Percentiles rank a stretch among this genome's conserved stretches.
These are phyloP conservation scores for Aphelinus atriplicis DNA, from an alignment of 1,140 invertebrate species.

Conservation along the genomic window DNA sequence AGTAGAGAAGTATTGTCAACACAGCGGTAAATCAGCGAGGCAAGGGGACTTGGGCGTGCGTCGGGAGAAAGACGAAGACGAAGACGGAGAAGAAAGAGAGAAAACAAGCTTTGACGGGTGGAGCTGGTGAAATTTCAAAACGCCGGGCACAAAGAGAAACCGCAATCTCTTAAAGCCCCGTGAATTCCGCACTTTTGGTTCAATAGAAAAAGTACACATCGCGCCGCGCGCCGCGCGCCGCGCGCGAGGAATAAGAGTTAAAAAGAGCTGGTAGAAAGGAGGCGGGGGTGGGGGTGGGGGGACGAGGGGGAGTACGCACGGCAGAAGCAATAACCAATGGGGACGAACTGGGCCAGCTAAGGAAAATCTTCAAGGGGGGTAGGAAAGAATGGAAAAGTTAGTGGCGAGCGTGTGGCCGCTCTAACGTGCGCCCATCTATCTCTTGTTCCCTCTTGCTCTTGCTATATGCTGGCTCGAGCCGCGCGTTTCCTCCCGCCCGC, in stretches of 20 bases:
- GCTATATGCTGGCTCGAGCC: conserved; percentile 35
- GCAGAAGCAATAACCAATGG: conserved; percentile 58
- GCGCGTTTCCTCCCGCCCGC: conserved; percentile 1
- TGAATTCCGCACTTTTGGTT: conserved; percentile 30
- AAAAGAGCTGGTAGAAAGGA: conserved; percentile 32
- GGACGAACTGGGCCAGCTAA: conserved; percentile 59
- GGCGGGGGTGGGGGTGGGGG: conserved; percentile 43
- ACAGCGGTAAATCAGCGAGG: conserved; percentile 28
- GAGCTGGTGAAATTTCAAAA: conserved; percentile 33
- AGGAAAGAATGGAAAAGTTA: conserved; percentile 49
- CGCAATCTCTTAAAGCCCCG: conserved; percentile 36
- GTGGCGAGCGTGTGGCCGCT: conserved; percentile 10
- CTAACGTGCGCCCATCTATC: conserved; percentile 28
- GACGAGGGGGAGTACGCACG: conserved; percentile 40
- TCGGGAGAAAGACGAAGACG: not conserved
- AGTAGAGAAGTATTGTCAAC: conserved; percentile 22
- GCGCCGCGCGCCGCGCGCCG: not conserved
- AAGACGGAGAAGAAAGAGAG: not conserved
- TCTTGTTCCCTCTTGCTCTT: conserved; percentile 39
- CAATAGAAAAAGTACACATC: conserved; percentile 40
- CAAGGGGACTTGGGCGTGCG: not conserved
- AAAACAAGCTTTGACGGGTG: not conserved
- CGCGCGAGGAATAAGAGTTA: conserved; percentile 34
- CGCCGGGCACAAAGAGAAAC: conserved; percentile 33
- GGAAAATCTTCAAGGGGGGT: conserved; percentile 58